Base-by-base conservation (phyloP, 2,797 vertebrate genomes). In the Pangasius larnaudii region DNA sequence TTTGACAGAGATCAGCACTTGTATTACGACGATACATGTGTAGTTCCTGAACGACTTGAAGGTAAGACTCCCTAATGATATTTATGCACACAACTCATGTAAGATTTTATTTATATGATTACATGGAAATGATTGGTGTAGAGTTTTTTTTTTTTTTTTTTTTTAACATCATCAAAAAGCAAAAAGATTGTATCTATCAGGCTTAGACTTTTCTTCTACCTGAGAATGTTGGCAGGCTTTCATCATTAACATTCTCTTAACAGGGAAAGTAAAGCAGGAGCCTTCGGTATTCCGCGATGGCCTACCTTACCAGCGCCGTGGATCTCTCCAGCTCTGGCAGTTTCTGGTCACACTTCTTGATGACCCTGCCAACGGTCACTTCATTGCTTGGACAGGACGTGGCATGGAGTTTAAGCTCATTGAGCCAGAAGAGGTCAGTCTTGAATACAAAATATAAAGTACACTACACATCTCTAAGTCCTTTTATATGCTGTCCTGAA, bases 371-470 rank as follows among this genome's bases (percentile, higher is more conserved):
- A 99, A 99, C 0, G 96, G 97, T 3, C 98, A 99, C 92, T 99
- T 99, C 94, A 99, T 99, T 0, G 97, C 98, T 49, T 99, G 98
- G 98, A 99, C 98, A 0, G 98, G 98, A 33, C 97, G 98, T 0
- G 98, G 98, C 92, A 99, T 99, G 98, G 98, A 99, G 92, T 99
- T 99, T 94, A 99, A 99, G 91, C 96, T 99, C 90, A 99, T 99
- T 0, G 98, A 99, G 92, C 98, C 98, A 0, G 98, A 99, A 88
- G 98, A 99, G 97, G 98, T 99, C 0, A 49, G 94, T 85, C 2
- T 49, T 33, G 5, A 72, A 71, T 9, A 0, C 10, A 24, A 69
- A 27, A 9, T 81, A 1, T 84, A 39, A 53, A 24, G n/a, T 14
- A 33, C n/a, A 74, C 3, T n/a, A 14, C 0, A 46, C 42, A 67